Base-by-base conservation (phyloP, 2,797 vertebrate genomes). In the Poeciliopsis presidionis region DNA sequence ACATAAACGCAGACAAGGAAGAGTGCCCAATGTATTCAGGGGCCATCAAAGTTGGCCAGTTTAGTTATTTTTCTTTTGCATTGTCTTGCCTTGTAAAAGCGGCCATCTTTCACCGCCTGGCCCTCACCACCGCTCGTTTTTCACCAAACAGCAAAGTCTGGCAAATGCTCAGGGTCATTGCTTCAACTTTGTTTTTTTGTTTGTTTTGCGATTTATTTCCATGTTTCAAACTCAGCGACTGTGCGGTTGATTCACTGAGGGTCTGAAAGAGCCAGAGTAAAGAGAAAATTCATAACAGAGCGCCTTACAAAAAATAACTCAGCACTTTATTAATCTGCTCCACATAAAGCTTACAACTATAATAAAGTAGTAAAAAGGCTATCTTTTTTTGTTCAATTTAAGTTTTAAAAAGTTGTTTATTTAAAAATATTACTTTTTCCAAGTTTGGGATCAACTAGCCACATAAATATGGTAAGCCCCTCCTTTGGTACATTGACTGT, bases 41-140 rank as follows among this genome's bases (percentile, higher is more conserved):
- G 88, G 91, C 96, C 96, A 97, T 98, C 97, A 97, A 97, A 98
- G 96, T 97, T 98, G 95, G 97, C 96, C 96, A 95, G 97, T 98
- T 98, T 98, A 97, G 97, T 98, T 97, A 98, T 98, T 99, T 98
- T 97, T 97, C 97, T 97, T 97, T 98, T 96, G 96, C 96, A 96
- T 98, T 98, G 98, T 99, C 98, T 94, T 89, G 96, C 96, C 96
- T 97, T 96, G 97, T 99, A 98, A 99, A 99, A 97, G 95, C 92
- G 93, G 94, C 95, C 96, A 98, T 99, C 96, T 97, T 97, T 98
- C 97, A 99, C 88, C 95, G 94, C 95, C 95, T 94, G 96, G 96
- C 93, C 96, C 95, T 96, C 96, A 95, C 96, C 95, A 95, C 95
- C 93, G 75, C 87, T 80, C 86, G 74, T 82, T 89, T 89, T 82